Conservation (phyloP, 2,797 vertebrate species). For the Sebastes taczanowskii region DNA sequence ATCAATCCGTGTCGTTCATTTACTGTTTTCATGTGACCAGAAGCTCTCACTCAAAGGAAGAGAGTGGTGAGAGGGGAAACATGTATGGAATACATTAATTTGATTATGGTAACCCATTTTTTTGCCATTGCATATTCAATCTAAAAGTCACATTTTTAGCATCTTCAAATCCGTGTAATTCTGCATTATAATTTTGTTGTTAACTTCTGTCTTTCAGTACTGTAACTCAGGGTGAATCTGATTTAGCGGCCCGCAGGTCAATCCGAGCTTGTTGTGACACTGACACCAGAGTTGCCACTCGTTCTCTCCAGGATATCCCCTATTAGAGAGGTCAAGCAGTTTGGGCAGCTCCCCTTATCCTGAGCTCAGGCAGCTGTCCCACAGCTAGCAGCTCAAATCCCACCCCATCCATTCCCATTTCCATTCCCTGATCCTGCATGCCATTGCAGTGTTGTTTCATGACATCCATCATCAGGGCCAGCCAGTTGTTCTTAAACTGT, state of each 20-base stretch:
- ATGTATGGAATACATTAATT: too few relatives aligned
- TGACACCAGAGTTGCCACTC: constrained; percentile 68
- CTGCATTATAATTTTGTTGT: not conserved
- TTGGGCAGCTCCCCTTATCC: constrained; percentile 71
- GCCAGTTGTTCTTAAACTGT: constrained; percentile 58
- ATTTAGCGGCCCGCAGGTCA: constrained; percentile 58
- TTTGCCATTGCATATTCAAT: not conserved
- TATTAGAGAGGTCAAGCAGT: constrained; percentile 78
- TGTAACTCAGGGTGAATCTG: constrained; percentile 43
- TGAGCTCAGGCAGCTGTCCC: constrained; percentile 80
- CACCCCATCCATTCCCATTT: constrained; percentile 63
- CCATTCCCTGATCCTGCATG: constrained; percentile 66
- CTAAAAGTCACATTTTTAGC: not conserved
- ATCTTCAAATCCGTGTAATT: not conserved
- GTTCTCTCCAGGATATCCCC: constrained; percentile 79
- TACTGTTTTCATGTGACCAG: not conserved
- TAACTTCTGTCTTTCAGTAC: constrained; percentile 33
- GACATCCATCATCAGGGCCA: constrained; percentile 51
- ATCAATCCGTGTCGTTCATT: not conserved
- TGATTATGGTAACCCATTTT: not conserved
- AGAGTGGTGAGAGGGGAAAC: not conserved
- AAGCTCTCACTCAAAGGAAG: not conserved
- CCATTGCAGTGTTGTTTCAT: constrained; percentile 62
- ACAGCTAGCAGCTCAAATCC: constrained; percentile 72
- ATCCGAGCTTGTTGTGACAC: constrained; percentile 71